Percentiles rank a stretch among this genome's conserved stretches.
Conservation (phyloP, 2,888 invertebrate genomes). For the Pandemis corylana region DNA sequence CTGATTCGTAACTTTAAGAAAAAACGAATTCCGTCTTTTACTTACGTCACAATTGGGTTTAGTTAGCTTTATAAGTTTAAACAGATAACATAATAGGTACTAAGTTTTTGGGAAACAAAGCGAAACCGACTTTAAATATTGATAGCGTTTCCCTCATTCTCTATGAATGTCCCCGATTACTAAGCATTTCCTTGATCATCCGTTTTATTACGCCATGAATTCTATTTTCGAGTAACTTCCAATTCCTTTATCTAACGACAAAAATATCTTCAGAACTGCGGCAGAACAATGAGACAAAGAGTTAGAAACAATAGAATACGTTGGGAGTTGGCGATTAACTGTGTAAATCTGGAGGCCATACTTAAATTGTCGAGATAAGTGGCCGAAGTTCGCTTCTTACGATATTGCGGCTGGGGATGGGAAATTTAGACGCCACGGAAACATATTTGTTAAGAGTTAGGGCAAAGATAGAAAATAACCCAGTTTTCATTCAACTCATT, state of each 20-base stretch:
- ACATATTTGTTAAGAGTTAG: not conserved
- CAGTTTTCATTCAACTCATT: too few species aligned
- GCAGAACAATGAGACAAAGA: conserved; percentile 16
- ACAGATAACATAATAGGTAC: too few species aligned
- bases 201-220: not conserved
- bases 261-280: not conserved
- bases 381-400: conserved; percentile 20
- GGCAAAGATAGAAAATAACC: too few species aligned
- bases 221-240: not conserved
- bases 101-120: too few species aligned
- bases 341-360: conserved; percentile 22
- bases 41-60: too few species aligned
- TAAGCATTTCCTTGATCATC: not conserved
- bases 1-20: too few species aligned
- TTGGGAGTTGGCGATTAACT: conserved; percentile 23
- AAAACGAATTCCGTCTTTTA: too few species aligned
- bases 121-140: too few species aligned
- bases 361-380: conserved; percentile 38
- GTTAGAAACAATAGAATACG: conserved; percentile 27
- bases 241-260: not conserved
- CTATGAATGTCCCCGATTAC: too few species aligned
- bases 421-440: not conserved
- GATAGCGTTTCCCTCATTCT: too few species aligned
- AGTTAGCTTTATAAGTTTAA: too few species aligned
- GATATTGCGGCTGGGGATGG: conserved; percentile 12